Evolutionary conservation across 2,797 vertebrate genomes (phyloP).

Genomic region (Acomys russatus): DNA sequence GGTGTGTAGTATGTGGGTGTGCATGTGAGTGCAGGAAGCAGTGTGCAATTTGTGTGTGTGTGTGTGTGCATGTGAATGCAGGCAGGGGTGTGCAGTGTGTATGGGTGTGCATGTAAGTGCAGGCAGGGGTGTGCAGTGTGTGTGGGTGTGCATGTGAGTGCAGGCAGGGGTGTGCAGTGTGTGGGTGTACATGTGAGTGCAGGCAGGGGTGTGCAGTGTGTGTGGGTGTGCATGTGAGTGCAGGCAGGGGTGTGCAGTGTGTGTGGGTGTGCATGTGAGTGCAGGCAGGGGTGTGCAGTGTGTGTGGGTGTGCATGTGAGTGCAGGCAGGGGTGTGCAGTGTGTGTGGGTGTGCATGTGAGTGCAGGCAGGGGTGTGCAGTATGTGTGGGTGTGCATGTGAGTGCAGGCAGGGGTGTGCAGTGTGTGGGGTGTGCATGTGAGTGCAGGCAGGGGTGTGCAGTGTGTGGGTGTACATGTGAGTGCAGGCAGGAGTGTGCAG

Average conservation of each 20-base stretch:
- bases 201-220: no score
- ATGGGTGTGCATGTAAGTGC: background rate
- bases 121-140: no score
- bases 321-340: background rate
- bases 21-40: background rate
- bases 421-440: background rate
- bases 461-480: background rate
- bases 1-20: background rate
- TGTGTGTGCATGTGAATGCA: background rate
- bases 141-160: no score
- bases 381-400: background rate
- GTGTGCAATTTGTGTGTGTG: no score
- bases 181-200: background rate
- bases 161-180: no score
- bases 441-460: no score
- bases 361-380: background rate
- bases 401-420: no score
- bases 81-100: background rate
- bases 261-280: background rate
- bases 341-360: no score
- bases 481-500: no score
- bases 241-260: no score
- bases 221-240: background rate
- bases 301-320: background rate
- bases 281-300: background rate